Percentiles rank a stretch among this genome's conserved stretches.
Conservation (phyloP, 2,113 vertebrate genomes). For the Climacteris rufus region DNA sequence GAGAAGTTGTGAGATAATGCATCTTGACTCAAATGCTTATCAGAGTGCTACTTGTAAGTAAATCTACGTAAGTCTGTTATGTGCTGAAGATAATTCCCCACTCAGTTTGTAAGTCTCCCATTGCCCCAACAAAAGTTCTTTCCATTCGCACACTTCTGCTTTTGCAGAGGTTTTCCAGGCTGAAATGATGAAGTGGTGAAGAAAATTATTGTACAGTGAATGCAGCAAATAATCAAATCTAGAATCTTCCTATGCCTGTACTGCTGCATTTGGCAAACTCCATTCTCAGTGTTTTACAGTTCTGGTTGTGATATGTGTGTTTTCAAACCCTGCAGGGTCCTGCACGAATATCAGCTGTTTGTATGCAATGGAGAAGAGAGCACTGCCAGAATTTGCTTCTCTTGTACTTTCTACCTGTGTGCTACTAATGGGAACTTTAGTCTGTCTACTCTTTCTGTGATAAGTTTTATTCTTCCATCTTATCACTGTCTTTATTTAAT, state of each 20-base stretch:
- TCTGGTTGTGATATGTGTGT: background rate
- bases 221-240: background rate
- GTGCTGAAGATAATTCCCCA: background rate
- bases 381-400: background rate
- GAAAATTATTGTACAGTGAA: background rate
- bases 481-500: background rate
- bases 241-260: background rate
- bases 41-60: background rate
- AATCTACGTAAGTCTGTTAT: background rate
- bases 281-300: background rate
- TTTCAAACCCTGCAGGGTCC: background rate
- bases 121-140: background rate
- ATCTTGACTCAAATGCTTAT: background rate
- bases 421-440: background rate
- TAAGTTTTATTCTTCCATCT: background rate
- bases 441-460: background rate
- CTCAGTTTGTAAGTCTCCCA: background rate
- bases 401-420: background rate
- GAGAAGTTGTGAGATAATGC: background rate
- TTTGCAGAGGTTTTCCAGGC: background rate
- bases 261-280: background rate
- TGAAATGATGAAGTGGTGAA: background rate
- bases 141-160: background rate
- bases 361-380: background rate
- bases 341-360: background rate